Evolutionary conservation across 1,140 invertebrate species (phyloP).

Genomic region (Drosophila subpulchrella): DNA sequence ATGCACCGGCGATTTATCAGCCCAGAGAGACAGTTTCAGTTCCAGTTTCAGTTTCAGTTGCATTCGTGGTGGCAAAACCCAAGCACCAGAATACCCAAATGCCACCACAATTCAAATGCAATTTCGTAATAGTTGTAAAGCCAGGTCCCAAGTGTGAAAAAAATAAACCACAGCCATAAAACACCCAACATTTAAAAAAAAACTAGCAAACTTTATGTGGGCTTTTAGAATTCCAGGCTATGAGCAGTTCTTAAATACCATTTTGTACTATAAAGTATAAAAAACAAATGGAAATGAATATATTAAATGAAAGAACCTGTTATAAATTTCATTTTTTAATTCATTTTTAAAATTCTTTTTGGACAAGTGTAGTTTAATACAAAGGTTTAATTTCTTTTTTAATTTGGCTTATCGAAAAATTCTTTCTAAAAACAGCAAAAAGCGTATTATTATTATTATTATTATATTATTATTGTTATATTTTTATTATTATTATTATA

Average conservation of each 20-base stretch:
- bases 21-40: constrained; percentile 37
- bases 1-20: constrained; percentile 65
- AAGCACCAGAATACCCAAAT: neutral
- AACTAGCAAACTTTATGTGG: neutral
- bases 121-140: constrained; percentile 1
- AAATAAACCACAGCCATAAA: neutral
- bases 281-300: neutral
- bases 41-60: constrained; percentile 30
- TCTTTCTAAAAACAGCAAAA: too few relatives aligned
- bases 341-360: too few relatives aligned
- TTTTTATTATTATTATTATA: too few relatives aligned
- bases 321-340: too few relatives aligned
- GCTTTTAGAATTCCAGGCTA: neutral
- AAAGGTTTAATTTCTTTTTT: too few relatives aligned
- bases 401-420: too few relatives aligned
- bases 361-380: too few relatives aligned
- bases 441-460: too few relatives aligned
- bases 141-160: neutral
- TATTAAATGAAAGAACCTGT: too few relatives aligned
- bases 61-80: constrained; percentile 7
- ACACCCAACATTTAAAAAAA: neutral
- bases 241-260: too few relatives aligned
- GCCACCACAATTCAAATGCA: constrained; percentile 2
- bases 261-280: neutral
- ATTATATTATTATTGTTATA: too few relatives aligned